Percentiles rank a stretch among this genome's conserved stretches.
Evolutionary conservation across 1,140 invertebrate species (phyloP).

Genomic region (Cephus cinctus): DNA sequence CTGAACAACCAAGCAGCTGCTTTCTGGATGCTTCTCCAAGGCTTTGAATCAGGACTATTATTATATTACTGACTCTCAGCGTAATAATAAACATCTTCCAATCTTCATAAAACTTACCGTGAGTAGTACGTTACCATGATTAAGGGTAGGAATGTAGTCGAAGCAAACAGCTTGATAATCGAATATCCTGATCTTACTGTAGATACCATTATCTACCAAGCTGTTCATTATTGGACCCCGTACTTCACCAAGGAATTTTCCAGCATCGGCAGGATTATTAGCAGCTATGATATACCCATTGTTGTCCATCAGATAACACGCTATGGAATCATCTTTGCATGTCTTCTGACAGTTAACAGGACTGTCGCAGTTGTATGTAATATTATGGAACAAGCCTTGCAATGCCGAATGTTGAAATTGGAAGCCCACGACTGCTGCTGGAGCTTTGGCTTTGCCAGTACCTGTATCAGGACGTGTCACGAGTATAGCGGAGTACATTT

Average conservation of each 20-base stretch:
- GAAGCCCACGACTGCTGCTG: slow-evolving; percentile 89
- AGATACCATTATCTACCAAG: slow-evolving; percentile 77
- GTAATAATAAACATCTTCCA: not conserved
- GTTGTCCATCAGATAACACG: slow-evolving; percentile 87
- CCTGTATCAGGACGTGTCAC: slow-evolving; percentile 56
- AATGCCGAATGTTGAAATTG: slow-evolving; percentile 80
- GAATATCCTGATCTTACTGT: slow-evolving; percentile 72
- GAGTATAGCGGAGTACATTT: slow-evolving; percentile 36
- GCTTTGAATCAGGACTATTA: slow-evolving; percentile 35
- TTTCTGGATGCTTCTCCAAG: slow-evolving; percentile 45
- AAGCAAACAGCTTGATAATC: slow-evolving; percentile 92
- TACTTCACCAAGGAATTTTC: slow-evolving; percentile 86
- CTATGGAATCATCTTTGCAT: slow-evolving; percentile 70
- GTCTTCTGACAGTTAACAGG: slow-evolving; percentile 60
- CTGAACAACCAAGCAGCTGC: slow-evolving; percentile 53
- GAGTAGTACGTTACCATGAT: slow-evolving; percentile 60
- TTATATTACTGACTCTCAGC: not conserved
- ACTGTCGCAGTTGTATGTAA: slow-evolving; percentile 64
- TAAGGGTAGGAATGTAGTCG: slow-evolving; percentile 61
- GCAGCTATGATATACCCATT: slow-evolving; percentile 85
- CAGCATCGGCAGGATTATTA: slow-evolving; percentile 69
- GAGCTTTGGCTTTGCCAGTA: slow-evolving; percentile 63
- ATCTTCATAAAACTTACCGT: slow-evolving; percentile 57
- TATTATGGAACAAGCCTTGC: slow-evolving; percentile 75
- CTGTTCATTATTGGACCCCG: slow-evolving; percentile 73